phyloP scores from a whole-genome alignment of 2,113 vertebrate species.

The Mormyrus lacerda region DNA sequence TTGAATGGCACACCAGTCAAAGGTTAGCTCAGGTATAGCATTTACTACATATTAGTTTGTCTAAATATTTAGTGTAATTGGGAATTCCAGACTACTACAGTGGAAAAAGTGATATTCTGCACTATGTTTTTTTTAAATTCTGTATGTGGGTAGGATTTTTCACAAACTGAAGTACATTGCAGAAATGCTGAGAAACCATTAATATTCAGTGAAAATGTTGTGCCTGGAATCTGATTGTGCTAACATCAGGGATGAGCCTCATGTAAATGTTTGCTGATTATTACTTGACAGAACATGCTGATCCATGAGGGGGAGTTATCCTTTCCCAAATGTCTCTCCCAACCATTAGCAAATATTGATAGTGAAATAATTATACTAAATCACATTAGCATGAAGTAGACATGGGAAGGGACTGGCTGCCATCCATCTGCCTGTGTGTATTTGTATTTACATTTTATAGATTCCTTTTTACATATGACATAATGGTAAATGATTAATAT shows the following conservation, averaged over 20 bases:
- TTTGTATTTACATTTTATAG: neutral
- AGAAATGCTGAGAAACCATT: slow-evolving; percentile 1
- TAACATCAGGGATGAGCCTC: neutral
- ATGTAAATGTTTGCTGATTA: neutral
- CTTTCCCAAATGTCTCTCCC: neutral
- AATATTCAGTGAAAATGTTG: slow-evolving; percentile 7
- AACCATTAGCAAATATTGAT: slow-evolving; percentile 5
- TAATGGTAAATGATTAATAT: too few relatives aligned
- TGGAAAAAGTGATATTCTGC: neutral
- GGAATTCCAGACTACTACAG: neutral
- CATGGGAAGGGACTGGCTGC: neutral
- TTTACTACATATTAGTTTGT: neutral
- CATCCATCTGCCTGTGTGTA: neutral
- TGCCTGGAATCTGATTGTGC: neutral
- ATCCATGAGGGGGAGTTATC: neutral
- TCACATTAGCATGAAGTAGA: neutral
- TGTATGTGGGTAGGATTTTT: neutral
- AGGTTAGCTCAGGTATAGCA: neutral
- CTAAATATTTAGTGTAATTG: neutral
- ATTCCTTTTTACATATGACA: neutral
- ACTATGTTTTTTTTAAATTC: neutral
- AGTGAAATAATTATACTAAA: neutral
- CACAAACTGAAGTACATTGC: neutral
- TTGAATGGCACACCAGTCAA: neutral
- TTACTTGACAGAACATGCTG: neutral